A percentile compares a stretch with the other conserved stretches of the same genome.
Evolutionary conservation across 2,797 vertebrate genomes (phyloP).

Genomic region (Caiman crocodilus): DNA sequence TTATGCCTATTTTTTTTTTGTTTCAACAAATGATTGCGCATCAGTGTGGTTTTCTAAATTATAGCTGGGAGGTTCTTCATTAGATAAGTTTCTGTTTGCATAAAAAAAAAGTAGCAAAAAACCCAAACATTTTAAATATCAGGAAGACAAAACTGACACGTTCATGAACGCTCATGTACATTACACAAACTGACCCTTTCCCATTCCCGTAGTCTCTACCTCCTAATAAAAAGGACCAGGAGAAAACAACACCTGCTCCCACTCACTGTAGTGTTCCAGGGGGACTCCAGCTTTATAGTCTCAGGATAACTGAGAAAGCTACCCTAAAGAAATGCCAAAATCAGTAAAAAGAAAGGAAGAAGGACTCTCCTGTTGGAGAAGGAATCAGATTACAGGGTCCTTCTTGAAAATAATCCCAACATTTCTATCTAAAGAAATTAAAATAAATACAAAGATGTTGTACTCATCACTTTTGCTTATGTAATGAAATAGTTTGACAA

Average conservation of each 20-base stretch:
- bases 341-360: background rate
- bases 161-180: background rate
- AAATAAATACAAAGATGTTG: background rate
- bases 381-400: background rate
- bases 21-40: background rate
- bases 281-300: background rate
- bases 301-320: background rate
- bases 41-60: constrained; percentile 7
- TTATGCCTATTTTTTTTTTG: background rate
- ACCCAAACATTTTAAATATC: background rate
- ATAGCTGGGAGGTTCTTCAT: background rate
- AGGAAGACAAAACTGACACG: background rate
- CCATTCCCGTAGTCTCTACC: background rate
- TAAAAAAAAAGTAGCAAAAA: constrained; percentile 49
- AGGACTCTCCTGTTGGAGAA: background rate
- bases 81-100: background rate
- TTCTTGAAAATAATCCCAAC: background rate
- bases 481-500: background rate
- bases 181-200: background rate
- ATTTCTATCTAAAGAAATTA: background rate
- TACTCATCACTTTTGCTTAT: background rate
- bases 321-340: background rate
- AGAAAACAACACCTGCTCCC: background rate
- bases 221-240: background rate
- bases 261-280: background rate